A percentile compares a stretch with the other conserved stretches of the same genome.
Conservation (phyloP, 2,113 vertebrate genomes). For the Bucco capensis region DNA sequence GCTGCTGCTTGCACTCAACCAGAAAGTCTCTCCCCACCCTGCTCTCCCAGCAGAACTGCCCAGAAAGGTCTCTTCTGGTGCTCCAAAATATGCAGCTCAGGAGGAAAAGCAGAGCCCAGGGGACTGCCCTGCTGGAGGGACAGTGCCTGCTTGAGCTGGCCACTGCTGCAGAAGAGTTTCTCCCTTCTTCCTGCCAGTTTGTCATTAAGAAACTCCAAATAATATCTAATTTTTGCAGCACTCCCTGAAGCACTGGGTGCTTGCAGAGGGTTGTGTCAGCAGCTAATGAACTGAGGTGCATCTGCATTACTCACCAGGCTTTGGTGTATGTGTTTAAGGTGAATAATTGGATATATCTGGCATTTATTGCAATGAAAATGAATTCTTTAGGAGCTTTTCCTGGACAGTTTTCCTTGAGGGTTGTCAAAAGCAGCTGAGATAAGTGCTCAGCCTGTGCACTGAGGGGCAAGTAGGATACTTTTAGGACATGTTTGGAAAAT, state of each 20-base stretch:
- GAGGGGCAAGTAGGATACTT: background rate
- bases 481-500: background rate
- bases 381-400: background rate
- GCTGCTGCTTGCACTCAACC: rapidly evolving
- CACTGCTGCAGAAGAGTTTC: background rate
- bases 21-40: background rate
- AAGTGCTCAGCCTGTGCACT: rapidly evolving
- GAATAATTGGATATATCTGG: background rate
- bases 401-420: background rate
- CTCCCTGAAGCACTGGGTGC: rapidly evolving
- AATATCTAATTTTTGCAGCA: rapidly evolving
- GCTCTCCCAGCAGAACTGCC: background rate
- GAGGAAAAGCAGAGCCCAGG: background rate
- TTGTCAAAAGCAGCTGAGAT: background rate
- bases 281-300: rapidly evolving
- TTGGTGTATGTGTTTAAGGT: background rate
- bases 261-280: background rate
- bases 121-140: background rate
- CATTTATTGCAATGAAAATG: background rate
- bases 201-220: rapidly evolving
- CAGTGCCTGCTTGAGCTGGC: background rate
- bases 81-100: rapidly evolving
- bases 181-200: background rate
- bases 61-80: background rate
- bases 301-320: background rate